Evolutionary conservation across 2,113 vertebrate species (phyloP), one percentile per base, ranked within the genome.

Genomic region (Brachypodius melanocephalos): DNA sequence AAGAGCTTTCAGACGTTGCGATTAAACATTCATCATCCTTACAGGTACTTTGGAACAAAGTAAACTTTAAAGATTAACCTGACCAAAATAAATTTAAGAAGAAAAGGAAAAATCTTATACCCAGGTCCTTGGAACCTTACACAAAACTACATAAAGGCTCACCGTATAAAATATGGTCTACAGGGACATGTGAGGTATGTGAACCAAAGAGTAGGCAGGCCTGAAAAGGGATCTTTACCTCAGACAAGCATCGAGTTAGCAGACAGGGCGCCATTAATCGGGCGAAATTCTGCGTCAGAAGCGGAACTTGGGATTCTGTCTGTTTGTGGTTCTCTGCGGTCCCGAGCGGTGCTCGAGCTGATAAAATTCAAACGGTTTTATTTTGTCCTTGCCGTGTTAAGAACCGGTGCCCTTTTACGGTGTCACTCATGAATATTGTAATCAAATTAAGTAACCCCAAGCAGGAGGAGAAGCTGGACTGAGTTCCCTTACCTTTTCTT

Each of bases 221-320:
- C 49, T 88, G 67, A 93, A 90, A 95, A 96, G 86, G 85, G 77
- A 92, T 71, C 97, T 97, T 96, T 96, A 93, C 93, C 90, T 78
- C 92, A 80, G 95, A 96, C 90, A 94, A 94, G 52, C 73, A 97
- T 92, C 85, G 71, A 58, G 72, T 93, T 82, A 83, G 78, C 66
- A 65, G 91, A 76, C 63, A 43, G 22, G 10, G 85, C 97, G 90
- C 74, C 83, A 95, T 90, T 89, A 96, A 43, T 94, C 73, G 93
- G 87, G 81, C 96, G 92, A 90, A 97, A 96, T 96, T 96, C 94
- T 73, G 25, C 73, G 88, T 96, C 67, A 95, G 75, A 97, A 95
- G 49, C n/a, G 68, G 71, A 95, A 89, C 78, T 90, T 59, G 89
- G 80, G 66, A 96, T 96, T 97, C 79, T 85, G 36, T 73, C 69